Evolutionary conservation across 2,888 invertebrate species (phyloP), one percentile per base, ranked within the genome.

Genomic region (Epicampocera succincta): DNA sequence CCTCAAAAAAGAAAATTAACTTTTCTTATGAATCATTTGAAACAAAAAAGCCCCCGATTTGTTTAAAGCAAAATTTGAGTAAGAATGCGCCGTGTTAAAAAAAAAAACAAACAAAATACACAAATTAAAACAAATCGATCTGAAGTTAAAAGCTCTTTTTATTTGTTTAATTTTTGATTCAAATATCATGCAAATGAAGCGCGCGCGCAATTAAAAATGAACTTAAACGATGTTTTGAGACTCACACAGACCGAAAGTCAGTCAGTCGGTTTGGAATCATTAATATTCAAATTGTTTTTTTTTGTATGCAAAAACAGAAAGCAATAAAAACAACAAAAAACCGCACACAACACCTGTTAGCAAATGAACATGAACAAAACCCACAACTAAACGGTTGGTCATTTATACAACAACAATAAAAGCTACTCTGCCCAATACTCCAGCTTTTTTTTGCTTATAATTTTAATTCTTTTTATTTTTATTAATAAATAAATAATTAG

Each of bases 291-390:
- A 48, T 9, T 25, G 3, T 56, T 40, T 54, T 56, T 38, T 21
- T 38, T 21, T 40, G 42, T 33, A 17, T 17, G 3, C 29, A 21
- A 42, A 40, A 11, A 56, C 38, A 19, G 44, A 44, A 11, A 65
- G 46, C 15, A 68, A 33, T 8, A 38, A 46, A 25, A 46, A 50
- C 9, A 52, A 63, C 40, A 48, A 48, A 42, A 46, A 40, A 33
- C 60, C n/a, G n/a, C n/a, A 29, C 73, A 68, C 56, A 81, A 81
- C 82, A 82, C 82, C 82, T 82, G 82, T 82, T 82, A 65, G 44
- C 65, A 60, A 76, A 73, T 38, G 52, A 56, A 52, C 25, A 46
- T 50, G 33, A 61, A 15, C 50, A 19, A 42, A 2, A 46, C 48
- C 42, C 56, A 15, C 79, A 42, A 29, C 56, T 29, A 66, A 66